Conservation (phyloP, 2,888 invertebrate genomes). For the Ochlodes sylvanus region DNA sequence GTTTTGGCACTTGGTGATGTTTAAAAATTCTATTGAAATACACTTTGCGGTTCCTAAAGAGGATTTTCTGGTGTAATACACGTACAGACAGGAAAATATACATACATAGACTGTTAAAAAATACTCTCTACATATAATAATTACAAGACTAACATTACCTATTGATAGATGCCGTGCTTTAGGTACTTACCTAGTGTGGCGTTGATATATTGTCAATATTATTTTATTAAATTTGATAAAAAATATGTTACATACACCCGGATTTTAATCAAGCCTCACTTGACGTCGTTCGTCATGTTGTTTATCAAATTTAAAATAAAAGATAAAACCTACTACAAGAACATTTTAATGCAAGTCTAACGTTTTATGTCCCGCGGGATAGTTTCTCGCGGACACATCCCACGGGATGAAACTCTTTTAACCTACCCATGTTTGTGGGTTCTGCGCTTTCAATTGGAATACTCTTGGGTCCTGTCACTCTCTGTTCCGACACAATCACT, state of each 20-base stretch:
- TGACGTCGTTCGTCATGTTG: no score
- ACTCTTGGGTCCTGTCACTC: not conserved
- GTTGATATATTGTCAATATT: no score
- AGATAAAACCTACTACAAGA: not conserved
- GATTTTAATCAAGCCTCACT: no score
- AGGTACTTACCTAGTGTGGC: no score
- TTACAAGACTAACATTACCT: no score
- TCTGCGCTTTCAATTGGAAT: not conserved
- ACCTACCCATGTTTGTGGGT: not conserved
- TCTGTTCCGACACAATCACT: not conserved
- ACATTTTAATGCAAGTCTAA: not conserved
- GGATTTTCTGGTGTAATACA: slow-evolving; percentile 19
- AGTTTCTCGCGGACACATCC: not conserved
- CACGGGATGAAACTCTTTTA: not conserved
- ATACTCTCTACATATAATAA: no score
- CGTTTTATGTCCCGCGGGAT: not conserved
- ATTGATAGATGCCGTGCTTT: no score
- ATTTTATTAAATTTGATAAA: no score
- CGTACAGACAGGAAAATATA: not conserved
- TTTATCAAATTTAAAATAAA: no score
- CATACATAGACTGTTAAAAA: no score
- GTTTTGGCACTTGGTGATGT: slow-evolving; percentile 42
- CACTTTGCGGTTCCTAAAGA: slow-evolving; percentile 24
- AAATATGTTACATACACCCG: no score
- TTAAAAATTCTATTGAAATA: slow-evolving; percentile 26